A percentile compares a stretch with the other conserved stretches of the same genome.
Conservation (phyloP, 2,888 invertebrate species). For the Arenicola marina region DNA sequence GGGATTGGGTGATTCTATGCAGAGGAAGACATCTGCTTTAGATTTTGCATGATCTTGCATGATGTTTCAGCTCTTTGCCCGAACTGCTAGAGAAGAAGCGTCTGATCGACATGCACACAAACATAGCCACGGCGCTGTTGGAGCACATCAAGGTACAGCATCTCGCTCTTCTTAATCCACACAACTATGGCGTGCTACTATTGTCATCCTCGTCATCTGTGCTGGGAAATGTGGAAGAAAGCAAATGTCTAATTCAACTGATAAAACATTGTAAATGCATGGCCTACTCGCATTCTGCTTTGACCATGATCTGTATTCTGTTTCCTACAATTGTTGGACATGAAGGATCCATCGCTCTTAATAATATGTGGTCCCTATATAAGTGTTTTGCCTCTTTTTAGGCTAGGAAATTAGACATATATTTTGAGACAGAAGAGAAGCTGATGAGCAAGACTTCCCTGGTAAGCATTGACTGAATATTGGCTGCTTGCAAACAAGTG, state of each 20-base stretch:
- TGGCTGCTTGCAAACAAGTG: too few relatives aligned
- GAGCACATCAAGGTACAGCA: constrained; percentile 68
- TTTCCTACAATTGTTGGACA: too few relatives aligned
- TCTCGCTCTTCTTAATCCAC: too few relatives aligned
- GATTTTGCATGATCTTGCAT: too few relatives aligned
- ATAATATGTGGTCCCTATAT: too few relatives aligned
- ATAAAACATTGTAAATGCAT: background rate
- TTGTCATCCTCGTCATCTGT: too few relatives aligned
- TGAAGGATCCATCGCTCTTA: too few relatives aligned
- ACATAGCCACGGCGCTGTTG: constrained; percentile 81
- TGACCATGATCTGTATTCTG: background rate
- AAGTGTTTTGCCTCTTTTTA: constrained; percentile 60
- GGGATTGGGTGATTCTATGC: too few relatives aligned
- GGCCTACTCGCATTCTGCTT: background rate
- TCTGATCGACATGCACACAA: constrained; percentile 98
- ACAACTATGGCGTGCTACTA: too few relatives aligned
- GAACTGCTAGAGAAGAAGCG: constrained; percentile 96
- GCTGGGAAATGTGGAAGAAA: too few relatives aligned
- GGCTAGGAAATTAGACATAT: constrained; percentile 87
- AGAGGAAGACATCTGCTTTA: too few relatives aligned
- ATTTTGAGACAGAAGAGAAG: constrained; percentile 97
- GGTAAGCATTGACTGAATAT: constrained; percentile 40
- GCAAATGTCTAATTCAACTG: too few relatives aligned
- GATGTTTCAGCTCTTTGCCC: constrained; percentile 73
- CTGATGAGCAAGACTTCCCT: constrained; percentile 74